Conservation (phyloP, 2,888 invertebrate genomes). For the Phania funesta region DNA sequence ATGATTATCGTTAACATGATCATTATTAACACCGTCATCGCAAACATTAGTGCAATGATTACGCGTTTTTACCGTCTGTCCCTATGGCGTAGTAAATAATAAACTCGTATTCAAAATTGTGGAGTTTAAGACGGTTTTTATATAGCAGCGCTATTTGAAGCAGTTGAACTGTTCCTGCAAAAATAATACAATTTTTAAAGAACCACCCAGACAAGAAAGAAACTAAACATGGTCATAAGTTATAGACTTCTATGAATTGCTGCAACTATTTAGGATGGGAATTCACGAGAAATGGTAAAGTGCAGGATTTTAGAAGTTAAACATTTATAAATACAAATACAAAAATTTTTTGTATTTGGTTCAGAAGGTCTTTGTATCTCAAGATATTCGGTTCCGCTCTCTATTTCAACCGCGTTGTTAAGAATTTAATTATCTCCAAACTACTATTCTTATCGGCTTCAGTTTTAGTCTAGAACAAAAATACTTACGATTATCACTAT, state of each 20-base stretch:
- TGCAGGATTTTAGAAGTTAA: not conserved
- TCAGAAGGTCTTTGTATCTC: too few relatives aligned
- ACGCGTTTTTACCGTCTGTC: slow-evolving; percentile 8
- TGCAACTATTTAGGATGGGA: not conserved
- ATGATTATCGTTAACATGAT: slow-evolving; percentile 21
- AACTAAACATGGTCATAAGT: not conserved
- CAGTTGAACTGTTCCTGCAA: not conserved
- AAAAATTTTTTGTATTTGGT: too few relatives aligned
- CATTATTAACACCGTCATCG: slow-evolving; percentile 16
- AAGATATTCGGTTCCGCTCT: too few relatives aligned
- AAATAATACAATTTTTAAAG: slow-evolving; percentile 33
- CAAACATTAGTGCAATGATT: slow-evolving; percentile 9
- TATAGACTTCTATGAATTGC: not conserved
- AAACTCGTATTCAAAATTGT: not conserved
- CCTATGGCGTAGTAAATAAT: not conserved
- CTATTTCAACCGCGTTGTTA: too few relatives aligned
- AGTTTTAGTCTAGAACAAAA: too few relatives aligned
- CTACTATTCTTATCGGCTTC: too few relatives aligned
- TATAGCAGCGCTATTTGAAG: not conserved
- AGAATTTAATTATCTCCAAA: too few relatives aligned
- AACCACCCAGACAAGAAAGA: slow-evolving; percentile 42
- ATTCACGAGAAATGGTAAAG: not conserved
- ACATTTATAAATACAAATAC: too few relatives aligned
- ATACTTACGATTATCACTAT: too few relatives aligned
- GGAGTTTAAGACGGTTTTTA: not conserved